Base-by-base conservation (phyloP, 2,113 vertebrate species). In the Proterorhinus semilunaris region DNA sequence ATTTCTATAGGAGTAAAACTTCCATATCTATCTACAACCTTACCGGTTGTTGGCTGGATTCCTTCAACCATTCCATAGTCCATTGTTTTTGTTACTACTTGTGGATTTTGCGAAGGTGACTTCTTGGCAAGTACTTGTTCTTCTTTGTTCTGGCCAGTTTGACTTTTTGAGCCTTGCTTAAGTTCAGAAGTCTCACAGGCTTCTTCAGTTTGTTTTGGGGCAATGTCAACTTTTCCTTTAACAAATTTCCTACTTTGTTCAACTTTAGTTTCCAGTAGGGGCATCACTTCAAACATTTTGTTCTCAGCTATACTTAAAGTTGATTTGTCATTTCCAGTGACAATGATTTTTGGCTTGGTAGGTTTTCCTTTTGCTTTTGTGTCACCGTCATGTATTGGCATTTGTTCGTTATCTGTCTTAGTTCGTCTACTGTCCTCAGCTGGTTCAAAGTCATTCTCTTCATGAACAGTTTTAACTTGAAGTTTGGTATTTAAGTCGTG, bases 21-120 rank as follows among this genome's bases (percentile, higher is more conserved):
- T 11, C 11, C 70, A 44, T 52, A 57, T 36, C 66, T 15, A 21
- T 69, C 36, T 71, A 61, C 54, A 17, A 62, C 27, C 16, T 5
- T 16, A 11, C 27, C 55, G 6, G 45, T 66, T 2, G 36, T 63
- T 7, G 55, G 21, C 15, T 70, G 51, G 7, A 69, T 47, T n/a
- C 47, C 64, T 66, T 71, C 12, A 49, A 6, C 5, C 11, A 8
- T 61, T 62, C 0, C 7, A 8, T 13, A 45, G 10, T 62, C 12
- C 13, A 44, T 42, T 6, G 21, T 11, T 36, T 57, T 6, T 10
- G 17, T 7, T 57, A 17, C 21, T 57, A 21, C 36, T 42, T 42
- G 54, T 12, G 9, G n/a, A 16, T 53, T 15, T 8, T 7, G 51
- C 8, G 11, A 53, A 16, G 51, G 7, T 53, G 51, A 53, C 44